A percentile compares a stretch with the other conserved stretches of the same genome.
phyloP scores from a whole-genome alignment of 2,113 vertebrate genomes.

The Sylvietta virens region DNA sequence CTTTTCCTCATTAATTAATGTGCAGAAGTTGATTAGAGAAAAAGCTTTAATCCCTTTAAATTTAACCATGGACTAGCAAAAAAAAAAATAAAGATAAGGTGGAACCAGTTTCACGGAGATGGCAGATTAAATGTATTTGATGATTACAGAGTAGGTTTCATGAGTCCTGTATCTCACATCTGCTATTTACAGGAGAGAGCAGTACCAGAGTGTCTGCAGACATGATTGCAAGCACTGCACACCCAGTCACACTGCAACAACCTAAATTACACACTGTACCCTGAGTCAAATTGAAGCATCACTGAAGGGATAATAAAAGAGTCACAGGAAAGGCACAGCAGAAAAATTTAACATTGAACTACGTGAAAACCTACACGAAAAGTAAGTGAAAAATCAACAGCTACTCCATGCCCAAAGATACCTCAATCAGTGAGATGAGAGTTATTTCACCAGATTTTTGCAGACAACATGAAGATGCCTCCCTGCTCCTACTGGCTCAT shows the following conservation, averaged over 20 bases:
- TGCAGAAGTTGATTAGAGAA: not conserved
- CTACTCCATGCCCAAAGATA: not conserved
- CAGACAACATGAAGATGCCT: not conserved
- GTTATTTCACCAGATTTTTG: not conserved
- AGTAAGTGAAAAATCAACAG: not conserved
- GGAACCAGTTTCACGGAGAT: not conserved
- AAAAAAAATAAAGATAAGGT: not conserved
- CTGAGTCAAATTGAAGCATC: not conserved
- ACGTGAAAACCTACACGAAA: not conserved
- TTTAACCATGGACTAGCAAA: not conserved
- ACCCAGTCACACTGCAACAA: not conserved
- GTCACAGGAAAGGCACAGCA: not conserved
- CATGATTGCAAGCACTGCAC: not conserved
- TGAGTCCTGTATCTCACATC: not conserved
- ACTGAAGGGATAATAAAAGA: not conserved
- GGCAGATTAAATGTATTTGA: not conserved
- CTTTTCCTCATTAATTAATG: not conserved
- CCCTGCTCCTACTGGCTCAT: not conserved
- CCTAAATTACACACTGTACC: not conserved
- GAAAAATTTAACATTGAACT: not conserved
- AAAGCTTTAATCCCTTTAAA: not conserved
- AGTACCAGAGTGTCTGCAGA: conserved; percentile 14
- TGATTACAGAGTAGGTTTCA: not conserved
- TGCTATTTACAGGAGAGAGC: not conserved
- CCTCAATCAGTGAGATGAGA: not conserved